Evolutionary conservation across 2,888 invertebrate genomes (phyloP), one percentile per base, ranked within the genome.

Genomic region (Physocephala rufipes): DNA sequence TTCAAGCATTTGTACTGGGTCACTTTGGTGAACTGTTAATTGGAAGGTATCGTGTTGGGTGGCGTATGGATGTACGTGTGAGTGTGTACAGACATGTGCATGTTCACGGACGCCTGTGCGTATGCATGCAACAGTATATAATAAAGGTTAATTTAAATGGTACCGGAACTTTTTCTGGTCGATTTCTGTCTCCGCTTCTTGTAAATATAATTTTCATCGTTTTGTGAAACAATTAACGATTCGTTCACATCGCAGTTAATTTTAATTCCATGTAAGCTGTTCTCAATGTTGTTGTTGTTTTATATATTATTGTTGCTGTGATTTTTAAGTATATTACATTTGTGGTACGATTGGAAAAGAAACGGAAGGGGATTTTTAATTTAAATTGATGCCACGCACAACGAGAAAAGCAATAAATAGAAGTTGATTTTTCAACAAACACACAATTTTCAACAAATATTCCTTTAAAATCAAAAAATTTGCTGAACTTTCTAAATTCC

Each of bases 71-170:
- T 9, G 5, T 4, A 36, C 9, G 36, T 4, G 36, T 36, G 4
- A 7, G 36, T 36, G 9, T 36, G 4, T 36, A 9, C 9, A 36
- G 4, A 7, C 71, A 71, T 55, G 67, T 49, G 64, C 68, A 66
- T 62, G 70, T 70, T n/a, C n/a, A n/a, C n/a, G n/a, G n/a, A n/a
- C n/a, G 70, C 30, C 55, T 61, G 67, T 43, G 71, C 70, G 69
- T 70, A 43, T 69, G 28, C 19, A 47, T 59, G 9, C 24, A 36
- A 30, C 28, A 24, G 30, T 30, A 7, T 55, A 79, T 78, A 81
- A 78, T 81, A 80, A 77, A 82, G 82, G 82, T 84, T n/a, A 83
- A 83, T 84, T 84, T 83, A 81, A 83, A 83, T 83, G 82, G 83
- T 84, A 82, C 78, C 84, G 82, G 84, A 83, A 82, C 80, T 82